Evolutionary conservation across 2,797 vertebrate species (phyloP).

Genomic region (Tadarida brasiliensis): DNA sequence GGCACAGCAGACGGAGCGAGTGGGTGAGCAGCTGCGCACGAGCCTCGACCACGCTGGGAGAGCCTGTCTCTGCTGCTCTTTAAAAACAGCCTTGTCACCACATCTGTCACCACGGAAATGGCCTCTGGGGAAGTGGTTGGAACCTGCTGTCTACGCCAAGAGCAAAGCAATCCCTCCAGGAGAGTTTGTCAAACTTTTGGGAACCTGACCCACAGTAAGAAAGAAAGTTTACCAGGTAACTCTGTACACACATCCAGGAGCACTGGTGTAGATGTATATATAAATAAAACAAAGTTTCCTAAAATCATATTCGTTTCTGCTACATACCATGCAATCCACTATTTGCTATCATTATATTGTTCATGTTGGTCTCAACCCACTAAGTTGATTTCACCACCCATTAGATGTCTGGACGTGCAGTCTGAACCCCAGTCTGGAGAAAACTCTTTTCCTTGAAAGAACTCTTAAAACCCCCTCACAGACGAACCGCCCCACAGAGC

Average conservation of each 20-base stretch:
- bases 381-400: not conserved
- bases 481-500: not conserved
- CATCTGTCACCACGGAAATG: constrained; percentile 49
- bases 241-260: accelerated
- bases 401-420: not conserved
- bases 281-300: not conserved
- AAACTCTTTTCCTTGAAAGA: not conserved
- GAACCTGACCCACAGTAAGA: not conserved
- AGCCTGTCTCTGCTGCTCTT: constrained; percentile 20
- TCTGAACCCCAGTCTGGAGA: not conserved
- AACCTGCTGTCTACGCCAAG: not conserved
- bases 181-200: not conserved
- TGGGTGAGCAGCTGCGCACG: not conserved
- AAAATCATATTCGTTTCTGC: not conserved
- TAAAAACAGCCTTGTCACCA: not conserved
- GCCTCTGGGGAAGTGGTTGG: constrained; percentile 28
- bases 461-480: not conserved
- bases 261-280: not conserved
- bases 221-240: not conserved
- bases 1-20: not conserved
- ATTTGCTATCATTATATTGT: not conserved
- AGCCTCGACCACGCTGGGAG: not conserved
- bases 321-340: not conserved
- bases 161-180: not conserved
- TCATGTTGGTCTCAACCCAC: not conserved